phyloP scores from a whole-genome alignment of 2,797 vertebrate genomes.

The Anguilla pacifica region DNA sequence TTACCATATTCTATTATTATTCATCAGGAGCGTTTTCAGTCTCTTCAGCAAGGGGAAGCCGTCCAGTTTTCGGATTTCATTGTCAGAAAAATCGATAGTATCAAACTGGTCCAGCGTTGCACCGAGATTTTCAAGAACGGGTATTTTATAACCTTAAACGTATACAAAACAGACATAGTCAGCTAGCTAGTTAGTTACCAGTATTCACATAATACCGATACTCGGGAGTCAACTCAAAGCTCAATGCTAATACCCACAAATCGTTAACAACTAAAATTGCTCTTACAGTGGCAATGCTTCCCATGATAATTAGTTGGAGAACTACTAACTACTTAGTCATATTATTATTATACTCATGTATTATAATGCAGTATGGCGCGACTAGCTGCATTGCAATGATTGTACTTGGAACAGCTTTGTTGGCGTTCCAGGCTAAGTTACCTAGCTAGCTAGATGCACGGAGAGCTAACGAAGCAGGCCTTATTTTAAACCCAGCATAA shows the following conservation, averaged over 20 bases:
- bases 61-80: conserved; percentile 92
- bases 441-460: neutral
- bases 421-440: neutral
- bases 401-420: too few species aligned
- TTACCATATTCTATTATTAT: conserved; percentile 96
- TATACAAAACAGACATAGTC: neutral
- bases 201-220: neutral
- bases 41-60: conserved; percentile 89
- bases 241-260: neutral
- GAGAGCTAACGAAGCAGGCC: conserved; percentile 8
- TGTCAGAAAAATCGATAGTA: conserved; percentile 95
- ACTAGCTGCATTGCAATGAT: too few species aligned
- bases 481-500: neutral
- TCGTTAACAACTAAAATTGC: too few species aligned
- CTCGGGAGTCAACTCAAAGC: neutral
- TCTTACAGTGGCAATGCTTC: neutral
- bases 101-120: conserved; percentile 96
- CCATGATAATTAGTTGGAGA: neutral
- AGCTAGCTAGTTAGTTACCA: neutral
- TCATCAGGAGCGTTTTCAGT: conserved; percentile 90
- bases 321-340: too few species aligned
- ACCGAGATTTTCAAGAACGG: conserved; percentile 92
- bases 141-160: conserved; percentile 90
- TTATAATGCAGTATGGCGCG: too few species aligned
- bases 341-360: too few species aligned